These are phyloP conservation scores for Piezodorus guildinii DNA, from an alignment of 1,140 invertebrate species.

Conservation along the genomic window DNA sequence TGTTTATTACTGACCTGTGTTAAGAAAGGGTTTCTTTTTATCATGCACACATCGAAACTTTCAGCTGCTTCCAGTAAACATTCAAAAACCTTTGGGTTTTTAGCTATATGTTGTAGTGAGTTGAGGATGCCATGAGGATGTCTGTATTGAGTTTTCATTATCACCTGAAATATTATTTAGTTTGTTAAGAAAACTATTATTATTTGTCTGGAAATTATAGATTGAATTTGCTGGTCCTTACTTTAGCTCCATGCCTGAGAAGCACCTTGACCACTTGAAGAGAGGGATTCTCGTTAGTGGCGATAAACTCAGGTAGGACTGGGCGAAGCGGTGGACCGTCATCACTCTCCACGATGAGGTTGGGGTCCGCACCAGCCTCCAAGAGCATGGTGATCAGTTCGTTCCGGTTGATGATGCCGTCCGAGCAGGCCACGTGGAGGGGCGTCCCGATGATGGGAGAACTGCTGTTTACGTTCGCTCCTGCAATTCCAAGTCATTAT, in stretches of 20 bases:
- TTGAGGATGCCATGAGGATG: conserved; percentile 72
- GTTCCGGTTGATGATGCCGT: conserved; percentile 57
- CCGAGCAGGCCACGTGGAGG: conserved; percentile 74
- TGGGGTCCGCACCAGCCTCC: conserved; percentile 64
- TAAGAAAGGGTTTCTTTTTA: conserved; percentile 51
- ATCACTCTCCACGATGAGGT: conserved; percentile 61
- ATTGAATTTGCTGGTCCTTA: conserved; percentile 30
- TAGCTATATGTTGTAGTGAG: conserved; percentile 53
- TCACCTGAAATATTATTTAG: conserved; percentile 40
- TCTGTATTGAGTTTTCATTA: conserved; percentile 70
- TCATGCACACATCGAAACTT: conserved; percentile 68
- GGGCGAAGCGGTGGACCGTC: conserved; percentile 55
- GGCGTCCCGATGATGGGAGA: conserved; percentile 75
- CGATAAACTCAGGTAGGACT: conserved; percentile 71
- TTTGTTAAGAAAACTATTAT: conserved; percentile 20
- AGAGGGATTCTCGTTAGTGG: conserved; percentile 56
- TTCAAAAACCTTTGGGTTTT: conserved; percentile 47
- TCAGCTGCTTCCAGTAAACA: conserved; percentile 61
- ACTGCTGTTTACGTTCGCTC: conserved; percentile 66
- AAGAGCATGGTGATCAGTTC: conserved; percentile 53
- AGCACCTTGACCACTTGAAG: conserved; percentile 56
- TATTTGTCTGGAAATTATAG: not conserved
- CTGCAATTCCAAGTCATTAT: conserved; percentile 36
- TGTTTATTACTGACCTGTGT: conserved; percentile 30
- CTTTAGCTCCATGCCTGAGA: conserved; percentile 65